Evolutionary conservation across 2,113 vertebrate species (phyloP).

Genomic region (Piaya cayana): DNA sequence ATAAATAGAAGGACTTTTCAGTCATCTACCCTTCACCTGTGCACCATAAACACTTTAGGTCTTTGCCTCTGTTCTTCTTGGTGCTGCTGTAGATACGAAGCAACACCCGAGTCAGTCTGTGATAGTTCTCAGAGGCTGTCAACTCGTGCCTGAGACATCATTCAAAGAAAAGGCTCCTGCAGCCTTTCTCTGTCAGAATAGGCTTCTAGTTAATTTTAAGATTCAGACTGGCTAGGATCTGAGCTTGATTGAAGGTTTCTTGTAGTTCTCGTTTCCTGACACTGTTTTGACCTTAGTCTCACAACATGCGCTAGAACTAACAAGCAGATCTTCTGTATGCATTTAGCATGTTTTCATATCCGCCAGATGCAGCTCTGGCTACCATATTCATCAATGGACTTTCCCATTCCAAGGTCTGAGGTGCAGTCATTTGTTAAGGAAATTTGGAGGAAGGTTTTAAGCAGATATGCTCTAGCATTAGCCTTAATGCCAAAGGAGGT

Average conservation of each 20-base stretch:
- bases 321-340: not conserved
- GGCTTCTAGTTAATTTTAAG: not conserved
- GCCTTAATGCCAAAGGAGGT: not conserved
- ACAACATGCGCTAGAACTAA: not conserved
- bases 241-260: not conserved
- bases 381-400: not conserved
- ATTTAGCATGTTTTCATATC: not conserved
- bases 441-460: not conserved
- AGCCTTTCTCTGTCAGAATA: not conserved
- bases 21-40: not conserved
- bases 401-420: not conserved
- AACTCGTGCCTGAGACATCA: not conserved
- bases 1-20: not conserved
- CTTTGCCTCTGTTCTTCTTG: not conserved
- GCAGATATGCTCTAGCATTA: not conserved
- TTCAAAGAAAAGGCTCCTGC: not conserved
- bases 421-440: not conserved
- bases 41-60: not conserved
- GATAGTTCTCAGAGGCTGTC: not conserved
- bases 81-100: not conserved
- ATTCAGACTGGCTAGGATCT: no score
- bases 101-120: fast-evolving
- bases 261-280: not conserved
- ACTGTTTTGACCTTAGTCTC: not conserved
- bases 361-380: not conserved